These are phyloP conservation scores for Hypercompe scribonia DNA, from an alignment of 2,888 invertebrate genomes.

Conservation along the genomic window DNA sequence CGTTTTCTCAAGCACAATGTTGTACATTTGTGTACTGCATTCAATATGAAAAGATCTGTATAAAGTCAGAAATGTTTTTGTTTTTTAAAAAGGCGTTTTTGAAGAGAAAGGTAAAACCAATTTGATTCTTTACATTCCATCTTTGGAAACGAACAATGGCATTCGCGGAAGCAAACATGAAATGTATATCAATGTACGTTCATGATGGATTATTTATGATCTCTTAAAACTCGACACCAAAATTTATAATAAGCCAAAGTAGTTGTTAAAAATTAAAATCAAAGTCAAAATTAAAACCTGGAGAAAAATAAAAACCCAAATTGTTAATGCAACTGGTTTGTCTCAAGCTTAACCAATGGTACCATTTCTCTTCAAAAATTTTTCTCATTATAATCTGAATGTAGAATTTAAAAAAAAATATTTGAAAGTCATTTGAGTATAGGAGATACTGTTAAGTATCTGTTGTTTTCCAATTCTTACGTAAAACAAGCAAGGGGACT, in stretches of 20 bases:
- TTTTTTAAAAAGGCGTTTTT: background rate
- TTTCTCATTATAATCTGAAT: too few relatives aligned
- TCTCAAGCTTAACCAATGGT: too few relatives aligned
- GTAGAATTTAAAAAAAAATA: too few relatives aligned
- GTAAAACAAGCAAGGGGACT: too few relatives aligned
- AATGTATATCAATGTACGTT: background rate
- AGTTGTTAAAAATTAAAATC: too few relatives aligned
- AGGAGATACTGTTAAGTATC: too few relatives aligned
- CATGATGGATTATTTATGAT: conserved; percentile 7
- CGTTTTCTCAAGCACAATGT: background rate
- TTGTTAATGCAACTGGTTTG: too few relatives aligned
- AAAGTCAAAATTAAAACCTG: too few relatives aligned
- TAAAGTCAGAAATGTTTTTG: background rate
- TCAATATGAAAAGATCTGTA: background rate
- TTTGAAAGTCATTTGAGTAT: too few relatives aligned
- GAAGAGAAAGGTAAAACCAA: background rate
- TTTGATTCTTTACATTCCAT: background rate
- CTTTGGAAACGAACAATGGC: conserved; percentile 5
- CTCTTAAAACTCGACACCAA: background rate
- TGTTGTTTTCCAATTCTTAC: too few relatives aligned
- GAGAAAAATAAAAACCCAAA: too few relatives aligned
- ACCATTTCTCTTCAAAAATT: too few relatives aligned
- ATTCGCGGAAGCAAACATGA: background rate
- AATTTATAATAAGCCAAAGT: background rate
- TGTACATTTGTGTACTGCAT: background rate